phyloP scores from a whole-genome alignment of 2,888 invertebrate species.

The Sphaerophoria rueppellii region DNA sequence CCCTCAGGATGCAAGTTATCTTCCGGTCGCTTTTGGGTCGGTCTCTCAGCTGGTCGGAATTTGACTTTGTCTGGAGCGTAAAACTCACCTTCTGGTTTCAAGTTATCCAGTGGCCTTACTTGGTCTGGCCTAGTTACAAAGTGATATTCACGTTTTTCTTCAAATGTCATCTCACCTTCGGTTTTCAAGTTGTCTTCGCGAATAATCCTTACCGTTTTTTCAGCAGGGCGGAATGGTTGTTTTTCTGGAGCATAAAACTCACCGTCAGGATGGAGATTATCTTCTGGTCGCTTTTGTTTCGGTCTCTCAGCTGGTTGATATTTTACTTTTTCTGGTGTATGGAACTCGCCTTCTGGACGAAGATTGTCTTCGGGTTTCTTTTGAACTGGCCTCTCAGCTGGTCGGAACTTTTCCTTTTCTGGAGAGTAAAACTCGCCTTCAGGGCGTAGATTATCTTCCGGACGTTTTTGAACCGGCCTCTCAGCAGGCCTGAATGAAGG shows the following conservation, averaged over 20 bases:
- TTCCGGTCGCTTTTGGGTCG: slow-evolving; percentile 82
- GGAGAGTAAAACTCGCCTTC: slow-evolving; percentile 84
- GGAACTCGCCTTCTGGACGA: slow-evolving; percentile 84
- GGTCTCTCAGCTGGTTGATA: slow-evolving; percentile 82
- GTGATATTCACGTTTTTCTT: slow-evolving; percentile 79
- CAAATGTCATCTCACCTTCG: slow-evolving; percentile 80
- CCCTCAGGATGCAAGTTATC: slow-evolving; percentile 84
- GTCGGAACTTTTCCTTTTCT: slow-evolving; percentile 78
- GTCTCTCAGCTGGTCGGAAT: slow-evolving; percentile 83
- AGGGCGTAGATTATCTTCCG: slow-evolving; percentile 84
- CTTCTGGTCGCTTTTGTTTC: slow-evolving; percentile 82
- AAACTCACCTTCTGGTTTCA: slow-evolving; percentile 83
- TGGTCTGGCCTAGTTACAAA: slow-evolving; percentile 81
- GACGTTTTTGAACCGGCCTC: slow-evolving; percentile 80
- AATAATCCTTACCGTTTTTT: slow-evolving; percentile 83
- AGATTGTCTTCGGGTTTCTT: slow-evolving; percentile 83
- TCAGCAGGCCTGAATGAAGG: slow-evolving; percentile 81
- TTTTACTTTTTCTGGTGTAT: slow-evolving; percentile 83
- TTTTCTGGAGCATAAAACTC: slow-evolving; percentile 83
- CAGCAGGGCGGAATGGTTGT: slow-evolving; percentile 81
- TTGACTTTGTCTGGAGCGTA: slow-evolving; percentile 79
- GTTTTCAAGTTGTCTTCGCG: slow-evolving; percentile 83
- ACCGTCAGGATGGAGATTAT: slow-evolving; percentile 85
- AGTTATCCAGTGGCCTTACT: slow-evolving; percentile 83
- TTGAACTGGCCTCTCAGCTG: slow-evolving; percentile 78